Evolutionary conservation across 23 tunicate species (phyloP).

Genomic region (Trididemnum miniatum): DNA sequence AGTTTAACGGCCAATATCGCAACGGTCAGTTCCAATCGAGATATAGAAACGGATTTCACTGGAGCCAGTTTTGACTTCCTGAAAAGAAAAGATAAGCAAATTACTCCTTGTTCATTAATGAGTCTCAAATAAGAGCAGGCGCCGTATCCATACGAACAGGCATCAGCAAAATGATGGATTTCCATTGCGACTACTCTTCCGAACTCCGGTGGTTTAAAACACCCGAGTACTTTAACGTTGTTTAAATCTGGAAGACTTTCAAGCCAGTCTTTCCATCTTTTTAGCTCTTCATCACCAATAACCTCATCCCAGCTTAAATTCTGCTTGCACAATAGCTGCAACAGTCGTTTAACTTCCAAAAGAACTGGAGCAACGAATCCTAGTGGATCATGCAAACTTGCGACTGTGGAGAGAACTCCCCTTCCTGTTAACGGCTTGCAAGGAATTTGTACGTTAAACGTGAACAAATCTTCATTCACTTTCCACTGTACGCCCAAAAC

Average conservation of each 20-base stretch:
- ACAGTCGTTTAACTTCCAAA: neutral
- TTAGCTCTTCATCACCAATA: neutral
- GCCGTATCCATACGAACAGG: too few relatives aligned
- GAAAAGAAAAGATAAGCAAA: too few relatives aligned
- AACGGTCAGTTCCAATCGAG: too few relatives aligned
- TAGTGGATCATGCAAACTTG: neutral
- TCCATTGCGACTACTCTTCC: too few relatives aligned
- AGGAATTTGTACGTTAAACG: neutral
- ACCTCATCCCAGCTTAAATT: neutral
- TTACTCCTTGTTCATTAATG: too few relatives aligned
- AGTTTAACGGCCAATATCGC: too few relatives aligned
- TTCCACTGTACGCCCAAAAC: neutral
- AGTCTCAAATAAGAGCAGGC: too few relatives aligned
- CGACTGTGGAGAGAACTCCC: neutral
- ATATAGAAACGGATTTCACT: too few relatives aligned
- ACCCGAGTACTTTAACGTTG: too few relatives aligned
- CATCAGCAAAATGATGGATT: too few relatives aligned
- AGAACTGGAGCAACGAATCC: neutral
- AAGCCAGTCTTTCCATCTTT: neutral
- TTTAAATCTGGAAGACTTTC: neutral
- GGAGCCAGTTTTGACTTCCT: too few relatives aligned
- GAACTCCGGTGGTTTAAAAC: too few relatives aligned
- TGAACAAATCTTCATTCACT: neutral
- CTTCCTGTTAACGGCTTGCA: neutral
- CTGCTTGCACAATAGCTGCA: neutral